Base-by-base conservation (phyloP, 2,797 vertebrate genomes). In the Siniperca scherzeri region DNA sequence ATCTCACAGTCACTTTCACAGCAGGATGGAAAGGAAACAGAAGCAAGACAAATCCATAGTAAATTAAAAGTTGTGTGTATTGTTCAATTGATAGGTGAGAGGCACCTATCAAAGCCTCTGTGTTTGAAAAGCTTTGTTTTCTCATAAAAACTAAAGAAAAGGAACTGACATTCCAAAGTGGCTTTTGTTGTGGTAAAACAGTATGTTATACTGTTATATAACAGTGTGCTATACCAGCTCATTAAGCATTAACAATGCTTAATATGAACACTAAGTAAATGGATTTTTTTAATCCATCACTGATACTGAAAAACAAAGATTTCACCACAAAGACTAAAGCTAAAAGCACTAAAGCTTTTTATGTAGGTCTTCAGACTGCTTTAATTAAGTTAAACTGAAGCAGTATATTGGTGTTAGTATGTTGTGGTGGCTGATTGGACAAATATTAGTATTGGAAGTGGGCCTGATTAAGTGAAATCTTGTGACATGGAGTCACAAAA, bases 1-100 rank as follows among this genome's bases (percentile, higher is more conserved):
- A 78, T 60, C 40, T 78, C 33, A 16, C 62, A 61, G n/a, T 70
- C 55, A 77, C 69, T 62, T 75, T 82, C 36, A 74, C 69, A 79
- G 61, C 14, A 69, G 48, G 30, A 46, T 71, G 56, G 22, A 12
- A 19, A 70, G 12, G 56, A 69, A 74, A 60, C 7, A 1, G 38
- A 61, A 62, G 19, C 4, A 46, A 78, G 46, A 70, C 33, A 65
- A 77, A 70, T 25, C 38, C 27, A 62, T n/a, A 36, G 4, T 59
- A 53, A 66, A 75, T 73, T 42, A 61, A 75, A 75, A 64, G 38
- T n/a, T 65, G 27, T 27, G 25, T 66, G 12, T 50, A 76, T 57
- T 70, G 12, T 83, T 84, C 40, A 76, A 25, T 25, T 74, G 55
- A 68, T 59, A 66, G 33, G 22, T 75, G 11, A 78, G 22, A 78